Evolutionary conservation across 2,888 invertebrate genomes (phyloP), one percentile per base, ranked within the genome.

Genomic region (Conops quadrifasciatus): DNA sequence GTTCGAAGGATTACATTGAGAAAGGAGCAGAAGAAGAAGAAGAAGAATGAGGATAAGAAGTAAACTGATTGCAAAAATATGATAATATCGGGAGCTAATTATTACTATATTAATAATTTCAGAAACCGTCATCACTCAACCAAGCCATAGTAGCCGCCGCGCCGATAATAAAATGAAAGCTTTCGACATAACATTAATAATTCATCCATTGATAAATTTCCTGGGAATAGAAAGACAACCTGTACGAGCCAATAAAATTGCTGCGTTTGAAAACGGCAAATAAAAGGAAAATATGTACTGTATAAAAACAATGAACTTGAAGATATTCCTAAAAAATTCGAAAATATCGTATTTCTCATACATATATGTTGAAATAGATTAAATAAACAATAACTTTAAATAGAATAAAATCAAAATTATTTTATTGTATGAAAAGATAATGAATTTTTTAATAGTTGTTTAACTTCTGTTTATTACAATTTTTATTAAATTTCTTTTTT

Each of bases 271-370:
- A 71, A 56, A 13, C 45, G 43, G 36, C 70, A 65, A 56, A 66
- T 64, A 64, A 56, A 62, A 67, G 58, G n/a, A 70, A 28, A 51
- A 53, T 72, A 67, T 45, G 58, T 73, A 72, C 71, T 75, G 72
- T 13, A 30, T 63, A 63, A 68, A 71, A 62, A 15, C 49, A 71
- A 58, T 60, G 19, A 68, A 72, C 21, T 59, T 62, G 59, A 73
- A 28, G 30, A 30, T 43, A 43, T 36, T 30, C 24, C 43, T 26
- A 13, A 58, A 26, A 36, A 67, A 56, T 43, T 21, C 21, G 9
- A 36, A 70, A 71, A 53, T 67, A 28, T 56, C 36, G 9, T 4
- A 36, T 36, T 36, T 36, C 9, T 9, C 36, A 36, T 67, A n/a
- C 64, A 70, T 67, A 74, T 71, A 56, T 63, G 68, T 73, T 66